Evolutionary conservation across 2,113 vertebrate genomes (phyloP).

Genomic region (Grallaria varia): DNA sequence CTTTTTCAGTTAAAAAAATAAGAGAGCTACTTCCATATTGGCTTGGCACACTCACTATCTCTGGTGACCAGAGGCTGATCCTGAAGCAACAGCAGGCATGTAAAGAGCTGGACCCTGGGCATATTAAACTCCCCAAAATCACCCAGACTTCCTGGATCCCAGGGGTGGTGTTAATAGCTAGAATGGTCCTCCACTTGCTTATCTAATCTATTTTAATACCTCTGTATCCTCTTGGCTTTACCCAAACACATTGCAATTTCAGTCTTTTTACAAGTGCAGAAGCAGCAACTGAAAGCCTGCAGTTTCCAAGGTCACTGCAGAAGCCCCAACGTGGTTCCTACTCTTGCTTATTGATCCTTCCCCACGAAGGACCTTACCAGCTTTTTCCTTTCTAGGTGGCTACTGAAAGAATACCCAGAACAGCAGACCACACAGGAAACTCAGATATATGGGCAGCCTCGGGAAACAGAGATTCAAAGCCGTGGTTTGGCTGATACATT

Average conservation of each 20-base stretch:
- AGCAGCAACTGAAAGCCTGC: not conserved
- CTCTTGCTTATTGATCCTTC: not conserved
- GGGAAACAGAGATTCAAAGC: not conserved
- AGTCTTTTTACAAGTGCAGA: not conserved
- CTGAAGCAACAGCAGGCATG: not conserved
- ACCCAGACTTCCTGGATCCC: not conserved
- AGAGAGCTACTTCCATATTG: not conserved
- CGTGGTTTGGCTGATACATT: not conserved
- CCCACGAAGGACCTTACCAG: not conserved
- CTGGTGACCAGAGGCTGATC: not conserved
- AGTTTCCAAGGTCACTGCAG: not conserved
- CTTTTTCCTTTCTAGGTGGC: not conserved
- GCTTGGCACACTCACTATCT: not conserved
- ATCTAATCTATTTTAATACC: not conserved
- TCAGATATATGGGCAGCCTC: not conserved
- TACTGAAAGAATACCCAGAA: not conserved
- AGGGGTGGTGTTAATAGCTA: not conserved
- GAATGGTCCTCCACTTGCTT: not conserved
- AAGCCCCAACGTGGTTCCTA: not conserved
- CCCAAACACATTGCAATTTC: not conserved
- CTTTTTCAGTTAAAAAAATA: not conserved
- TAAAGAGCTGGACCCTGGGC: not conserved
- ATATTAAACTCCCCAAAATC: not conserved
- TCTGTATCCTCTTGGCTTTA: not conserved
- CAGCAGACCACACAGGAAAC: not conserved